Evolutionary conservation across 2,888 invertebrate species (phyloP).

Genomic region (Sepioteuthis lessoniana): DNA sequence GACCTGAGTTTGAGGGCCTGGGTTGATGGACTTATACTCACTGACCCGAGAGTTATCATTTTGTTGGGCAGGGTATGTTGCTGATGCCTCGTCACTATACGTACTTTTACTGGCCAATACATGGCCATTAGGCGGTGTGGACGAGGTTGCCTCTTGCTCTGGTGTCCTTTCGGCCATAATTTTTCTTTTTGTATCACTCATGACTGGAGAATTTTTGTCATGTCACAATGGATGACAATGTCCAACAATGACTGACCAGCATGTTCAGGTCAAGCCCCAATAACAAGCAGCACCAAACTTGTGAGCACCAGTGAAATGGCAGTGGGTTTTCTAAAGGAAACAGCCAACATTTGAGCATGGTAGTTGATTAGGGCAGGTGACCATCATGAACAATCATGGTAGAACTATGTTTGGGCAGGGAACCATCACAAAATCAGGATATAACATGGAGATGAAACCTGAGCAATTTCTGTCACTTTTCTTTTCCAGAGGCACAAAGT

Average conservation of each 20-base stretch:
- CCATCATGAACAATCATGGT: not conserved
- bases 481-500: not conserved
- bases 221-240: not conserved
- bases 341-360: conserved; percentile 33
- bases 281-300: not conserved
- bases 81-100: not conserved
- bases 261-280: conserved; percentile 21
- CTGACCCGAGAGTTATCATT: not conserved
- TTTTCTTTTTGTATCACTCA: conserved; percentile 8
- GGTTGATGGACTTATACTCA: conserved; percentile 33
- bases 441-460: not conserved
- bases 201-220: conserved; percentile 20
- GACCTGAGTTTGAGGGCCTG: conserved; percentile 33
- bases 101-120: not conserved
- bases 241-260: not conserved
- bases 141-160: not conserved
- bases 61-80: not conserved
- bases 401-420: not conserved
- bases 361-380: conserved; percentile 33
- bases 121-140: conserved; percentile 34
- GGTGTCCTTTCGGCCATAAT: conserved; percentile 24
- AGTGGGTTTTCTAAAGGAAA: conserved; percentile 12
- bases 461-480: not conserved
- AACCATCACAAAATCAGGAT: not conserved
- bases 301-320: conserved; percentile 14